Conservation (phyloP, 2,888 invertebrate species). For the Agapetus fuscipes region DNA sequence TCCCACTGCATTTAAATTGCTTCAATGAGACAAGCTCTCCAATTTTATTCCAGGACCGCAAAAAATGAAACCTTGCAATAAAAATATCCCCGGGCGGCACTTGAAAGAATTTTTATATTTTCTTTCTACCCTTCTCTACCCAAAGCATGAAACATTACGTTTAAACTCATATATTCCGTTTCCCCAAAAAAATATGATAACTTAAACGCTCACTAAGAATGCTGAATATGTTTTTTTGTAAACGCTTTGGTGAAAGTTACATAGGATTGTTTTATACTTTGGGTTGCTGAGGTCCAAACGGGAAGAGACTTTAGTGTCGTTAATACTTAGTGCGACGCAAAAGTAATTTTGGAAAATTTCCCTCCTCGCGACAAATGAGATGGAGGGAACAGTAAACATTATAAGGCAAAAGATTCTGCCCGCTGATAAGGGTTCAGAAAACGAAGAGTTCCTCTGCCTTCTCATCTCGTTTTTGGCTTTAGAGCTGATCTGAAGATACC, state of each 20-base stretch:
- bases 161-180: too few species aligned
- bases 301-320: slow-evolving; percentile 4
- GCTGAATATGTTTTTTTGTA: too few species aligned
- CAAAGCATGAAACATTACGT: too few species aligned
- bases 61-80: too few species aligned
- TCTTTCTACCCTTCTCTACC: too few species aligned
- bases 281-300: not conserved
- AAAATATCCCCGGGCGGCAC: too few species aligned
- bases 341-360: slow-evolving; percentile 10
- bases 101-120: too few species aligned
- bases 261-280: too few species aligned
- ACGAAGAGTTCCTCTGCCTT: slow-evolving; percentile 13
- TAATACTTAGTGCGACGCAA: slow-evolving; percentile 14
- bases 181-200: too few species aligned
- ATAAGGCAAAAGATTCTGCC: slow-evolving; percentile 16
- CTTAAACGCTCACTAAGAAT: slow-evolving; percentile 1
- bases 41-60: too few species aligned
- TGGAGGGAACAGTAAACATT: slow-evolving; percentile 11
- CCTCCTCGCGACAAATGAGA: slow-evolving; percentile 11
- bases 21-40: slow-evolving; percentile 5
- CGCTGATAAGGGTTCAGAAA: slow-evolving; percentile 13
- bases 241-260: too few species aligned
- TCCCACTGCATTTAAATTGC: slow-evolving; percentile 10
- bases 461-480: slow-evolving; percentile 19
- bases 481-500: slow-evolving; percentile 15